Percentiles rank a stretch among this genome's conserved stretches.
These are phyloP conservation scores for Hirtodrosophila confusa DNA, from an alignment of 2,888 invertebrate species.

Conservation along the genomic window DNA sequence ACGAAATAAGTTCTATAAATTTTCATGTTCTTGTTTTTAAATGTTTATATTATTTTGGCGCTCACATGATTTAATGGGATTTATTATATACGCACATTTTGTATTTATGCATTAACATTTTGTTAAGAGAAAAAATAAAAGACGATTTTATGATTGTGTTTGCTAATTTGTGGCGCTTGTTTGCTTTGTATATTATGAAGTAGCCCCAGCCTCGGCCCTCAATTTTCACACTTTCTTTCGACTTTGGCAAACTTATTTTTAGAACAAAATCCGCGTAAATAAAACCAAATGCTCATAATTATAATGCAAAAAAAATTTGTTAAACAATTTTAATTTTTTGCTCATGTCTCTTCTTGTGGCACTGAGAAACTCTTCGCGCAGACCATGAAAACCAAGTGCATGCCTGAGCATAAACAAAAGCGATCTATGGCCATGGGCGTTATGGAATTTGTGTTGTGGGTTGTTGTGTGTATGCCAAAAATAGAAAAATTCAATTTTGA, in stretches of 20 bases:
- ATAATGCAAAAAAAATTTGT: conserved; percentile 42
- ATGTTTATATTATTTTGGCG: conserved; percentile 5
- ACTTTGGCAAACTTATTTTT: conserved; percentile 54
- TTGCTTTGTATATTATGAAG: conserved; percentile 60
- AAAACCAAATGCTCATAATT: conserved; percentile 42
- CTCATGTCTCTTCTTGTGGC: conserved; percentile 13
- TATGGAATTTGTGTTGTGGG: conserved; percentile 30
- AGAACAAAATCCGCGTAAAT: conserved; percentile 52
- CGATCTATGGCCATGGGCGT: conserved; percentile 40
- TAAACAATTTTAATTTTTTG: conserved; percentile 30
- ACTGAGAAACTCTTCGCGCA: conserved; percentile 40
- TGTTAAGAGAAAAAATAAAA: conserved; percentile 1
- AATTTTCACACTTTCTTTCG: conserved; percentile 67
- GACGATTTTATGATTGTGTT: conserved; percentile 45
- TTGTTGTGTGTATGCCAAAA: conserved; percentile 26
- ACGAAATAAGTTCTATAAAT: conserved; percentile 19
- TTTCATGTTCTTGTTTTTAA: conserved; percentile 11
- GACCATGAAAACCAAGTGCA: conserved; percentile 55
- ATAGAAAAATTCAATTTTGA: conserved; percentile 33
- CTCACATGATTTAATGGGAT: conserved; percentile 54
- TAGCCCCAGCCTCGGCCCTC: conserved; percentile 54
- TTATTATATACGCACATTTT: conserved; percentile 28
- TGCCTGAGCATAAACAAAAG: conserved; percentile 48
- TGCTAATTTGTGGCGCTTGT: conserved; percentile 43
- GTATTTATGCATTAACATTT: conserved; percentile 29